These are phyloP conservation scores for Teleogryllus occipitalis DNA, from an alignment of 1,140 invertebrate species.

Conservation along the genomic window DNA sequence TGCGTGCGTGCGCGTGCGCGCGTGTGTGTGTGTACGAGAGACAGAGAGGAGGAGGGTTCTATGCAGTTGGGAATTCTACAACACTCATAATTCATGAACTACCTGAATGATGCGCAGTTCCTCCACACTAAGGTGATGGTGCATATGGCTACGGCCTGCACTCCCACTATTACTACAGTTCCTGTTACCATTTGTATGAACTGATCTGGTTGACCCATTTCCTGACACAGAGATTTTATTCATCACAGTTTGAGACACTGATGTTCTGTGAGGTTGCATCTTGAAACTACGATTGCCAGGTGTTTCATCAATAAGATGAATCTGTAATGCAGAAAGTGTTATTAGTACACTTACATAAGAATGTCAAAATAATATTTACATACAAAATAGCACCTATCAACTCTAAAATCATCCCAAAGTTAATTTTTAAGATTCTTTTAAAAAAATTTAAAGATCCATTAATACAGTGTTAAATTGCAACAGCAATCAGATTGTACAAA, in stretches of 20 bases:
- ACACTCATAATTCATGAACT: neutral
- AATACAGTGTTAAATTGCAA: too few relatives aligned
- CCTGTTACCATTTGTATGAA: neutral
- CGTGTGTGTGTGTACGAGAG: too few relatives aligned
- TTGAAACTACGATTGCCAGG: neutral
- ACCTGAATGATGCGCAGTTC: slow-evolving; percentile 56
- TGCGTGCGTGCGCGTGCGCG: too few relatives aligned
- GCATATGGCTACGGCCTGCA: slow-evolving; percentile 29
- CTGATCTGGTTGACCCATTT: neutral
- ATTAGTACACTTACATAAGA: too few relatives aligned
- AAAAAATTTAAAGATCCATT: too few relatives aligned
- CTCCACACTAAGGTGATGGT: slow-evolving; percentile 55
- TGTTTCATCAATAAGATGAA: neutral
- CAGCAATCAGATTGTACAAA: too few relatives aligned
- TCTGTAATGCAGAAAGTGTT: neutral
- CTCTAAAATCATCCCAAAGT: too few relatives aligned
- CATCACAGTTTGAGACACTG: slow-evolving; percentile 6
- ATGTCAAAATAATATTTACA: too few relatives aligned
- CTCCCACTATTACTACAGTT: slow-evolving; percentile 7
- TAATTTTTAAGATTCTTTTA: too few relatives aligned
- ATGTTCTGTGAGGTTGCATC: neutral
- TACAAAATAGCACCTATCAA: too few relatives aligned
- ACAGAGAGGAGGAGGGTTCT: too few relatives aligned
- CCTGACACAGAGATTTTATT: neutral
- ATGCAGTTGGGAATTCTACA: too few relatives aligned